These are phyloP conservation scores for Boloria selene DNA, from an alignment of 2,888 invertebrate genomes.

Conservation along the genomic window DNA sequence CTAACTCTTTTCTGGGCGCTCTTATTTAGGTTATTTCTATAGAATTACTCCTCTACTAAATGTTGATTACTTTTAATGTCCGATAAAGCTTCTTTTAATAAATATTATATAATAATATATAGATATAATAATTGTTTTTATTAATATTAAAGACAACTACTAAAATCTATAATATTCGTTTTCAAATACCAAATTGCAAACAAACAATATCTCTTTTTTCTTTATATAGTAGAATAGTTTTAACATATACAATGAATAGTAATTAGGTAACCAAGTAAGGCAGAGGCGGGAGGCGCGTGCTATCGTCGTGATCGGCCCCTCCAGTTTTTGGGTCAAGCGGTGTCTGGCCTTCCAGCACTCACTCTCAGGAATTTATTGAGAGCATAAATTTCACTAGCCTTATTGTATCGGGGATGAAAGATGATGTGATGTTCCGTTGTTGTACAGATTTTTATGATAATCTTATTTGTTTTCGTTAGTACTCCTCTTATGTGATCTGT, in stretches of 20 bases:
- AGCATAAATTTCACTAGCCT: slow-evolving; percentile 55
- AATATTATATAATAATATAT: too few relatives aligned
- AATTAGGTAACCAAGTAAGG: slow-evolving; percentile 36
- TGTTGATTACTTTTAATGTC: too few relatives aligned
- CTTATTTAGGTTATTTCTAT: too few relatives aligned
- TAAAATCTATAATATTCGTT: too few relatives aligned
- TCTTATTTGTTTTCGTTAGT: slow-evolving; percentile 15
- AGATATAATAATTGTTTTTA: too few relatives aligned
- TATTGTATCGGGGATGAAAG: slow-evolving; percentile 37
- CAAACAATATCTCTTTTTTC: background rate
- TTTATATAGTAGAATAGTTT: background rate
- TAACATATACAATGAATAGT: slow-evolving; percentile 26
- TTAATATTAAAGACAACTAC: too few relatives aligned
- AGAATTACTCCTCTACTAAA: too few relatives aligned
- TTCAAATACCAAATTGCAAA: too few relatives aligned
- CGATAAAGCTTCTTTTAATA: too few relatives aligned
- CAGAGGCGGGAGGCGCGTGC: slow-evolving; percentile 51
- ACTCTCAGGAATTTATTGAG: slow-evolving; percentile 55
- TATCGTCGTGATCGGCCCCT: slow-evolving; percentile 71
- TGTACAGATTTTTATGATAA: slow-evolving; percentile 26
- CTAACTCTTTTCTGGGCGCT: too few relatives aligned
- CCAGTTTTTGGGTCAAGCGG: slow-evolving; percentile 76
- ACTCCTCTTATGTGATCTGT: too few relatives aligned
- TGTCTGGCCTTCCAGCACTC: slow-evolving; percentile 52
- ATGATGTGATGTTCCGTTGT: slow-evolving; percentile 34